Percentiles rank a stretch among this genome's conserved stretches.
Conservation (phyloP, 2,888 invertebrate genomes). For the Noctua comes region DNA sequence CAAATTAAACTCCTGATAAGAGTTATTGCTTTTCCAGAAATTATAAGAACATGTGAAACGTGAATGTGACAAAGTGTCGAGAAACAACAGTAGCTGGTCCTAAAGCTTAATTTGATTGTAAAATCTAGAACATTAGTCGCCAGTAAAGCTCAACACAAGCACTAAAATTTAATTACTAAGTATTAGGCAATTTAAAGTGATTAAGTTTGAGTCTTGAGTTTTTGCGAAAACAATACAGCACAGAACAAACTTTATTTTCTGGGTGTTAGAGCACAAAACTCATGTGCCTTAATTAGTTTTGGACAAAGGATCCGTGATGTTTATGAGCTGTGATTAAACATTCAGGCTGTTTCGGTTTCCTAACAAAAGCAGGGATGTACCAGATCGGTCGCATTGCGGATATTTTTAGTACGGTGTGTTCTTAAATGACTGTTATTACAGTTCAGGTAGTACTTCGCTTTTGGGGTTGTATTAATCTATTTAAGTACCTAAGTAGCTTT, state of each 20-base stretch:
- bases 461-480: not conserved
- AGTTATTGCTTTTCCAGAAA: not conserved
- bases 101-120: not conserved
- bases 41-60: not conserved
- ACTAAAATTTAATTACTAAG: slow-evolving; percentile 44
- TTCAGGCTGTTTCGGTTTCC: slow-evolving; percentile 55
- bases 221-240: slow-evolving; percentile 16
- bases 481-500: not conserved
- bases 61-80: not conserved
- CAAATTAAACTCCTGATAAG: not conserved
- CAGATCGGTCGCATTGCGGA: slow-evolving; percentile 69
- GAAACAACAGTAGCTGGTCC: not conserved
- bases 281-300: slow-evolving; percentile 54
- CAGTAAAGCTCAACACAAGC: not conserved
- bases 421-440: not conserved
- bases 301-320: slow-evolving; percentile 60
- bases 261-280: slow-evolving; percentile 37
- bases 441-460: not conserved
- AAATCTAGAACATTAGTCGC: slow-evolving; percentile 5
- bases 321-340: slow-evolving; percentile 61
- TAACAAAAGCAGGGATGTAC: slow-evolving; percentile 61
- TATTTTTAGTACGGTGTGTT: slow-evolving; percentile 40
- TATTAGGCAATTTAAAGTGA: slow-evolving; percentile 37
- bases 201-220: slow-evolving; percentile 45
- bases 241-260: slow-evolving; percentile 46